Conservation (phyloP, 2,888 invertebrate genomes). For the Yponomeuta sedellus region DNA sequence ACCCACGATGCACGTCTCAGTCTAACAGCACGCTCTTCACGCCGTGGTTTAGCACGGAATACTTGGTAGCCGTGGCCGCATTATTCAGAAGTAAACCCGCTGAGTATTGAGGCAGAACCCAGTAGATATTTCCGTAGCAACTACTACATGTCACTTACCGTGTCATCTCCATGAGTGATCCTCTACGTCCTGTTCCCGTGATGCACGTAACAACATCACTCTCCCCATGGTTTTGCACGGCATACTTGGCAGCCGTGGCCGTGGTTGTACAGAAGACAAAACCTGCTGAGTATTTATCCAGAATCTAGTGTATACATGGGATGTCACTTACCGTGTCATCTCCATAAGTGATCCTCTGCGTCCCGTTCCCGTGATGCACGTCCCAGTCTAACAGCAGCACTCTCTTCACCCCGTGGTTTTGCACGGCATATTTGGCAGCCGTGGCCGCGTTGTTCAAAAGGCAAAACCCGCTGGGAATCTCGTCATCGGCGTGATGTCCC, state of each 20-base stretch:
- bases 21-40: slow-evolving; percentile 86
- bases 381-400: slow-evolving; percentile 94
- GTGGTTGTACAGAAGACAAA: not conserved
- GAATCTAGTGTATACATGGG: not conserved
- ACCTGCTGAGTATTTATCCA: not conserved
- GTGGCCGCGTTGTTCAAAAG: slow-evolving; percentile 91
- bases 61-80: slow-evolving; percentile 86
- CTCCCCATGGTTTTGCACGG: slow-evolving; percentile 71
- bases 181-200: slow-evolving; percentile 95
- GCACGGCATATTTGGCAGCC: slow-evolving; percentile 85
- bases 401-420: slow-evolving; percentile 76
- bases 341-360: slow-evolving; percentile 86
- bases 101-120: no score
- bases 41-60: slow-evolving; percentile 79
- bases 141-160: slow-evolving; percentile 29
- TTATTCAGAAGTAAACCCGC: slow-evolving; percentile 96
- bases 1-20: slow-evolving; percentile 98
- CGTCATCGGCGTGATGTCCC: slow-evolving; percentile 91
- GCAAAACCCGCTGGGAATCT: slow-evolving; percentile 91
- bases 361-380: slow-evolving; percentile 97
- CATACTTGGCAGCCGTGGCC: slow-evolving; percentile 2
- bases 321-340: slow-evolving; percentile 58
- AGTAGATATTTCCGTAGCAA: no score
- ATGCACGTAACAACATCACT: slow-evolving; percentile 85
- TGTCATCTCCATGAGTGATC: slow-evolving; percentile 82